Evolutionary conservation across 1,140 invertebrate species (phyloP), one percentile per base, ranked within the genome.

Genomic region (Calephelis nemesis): DNA sequence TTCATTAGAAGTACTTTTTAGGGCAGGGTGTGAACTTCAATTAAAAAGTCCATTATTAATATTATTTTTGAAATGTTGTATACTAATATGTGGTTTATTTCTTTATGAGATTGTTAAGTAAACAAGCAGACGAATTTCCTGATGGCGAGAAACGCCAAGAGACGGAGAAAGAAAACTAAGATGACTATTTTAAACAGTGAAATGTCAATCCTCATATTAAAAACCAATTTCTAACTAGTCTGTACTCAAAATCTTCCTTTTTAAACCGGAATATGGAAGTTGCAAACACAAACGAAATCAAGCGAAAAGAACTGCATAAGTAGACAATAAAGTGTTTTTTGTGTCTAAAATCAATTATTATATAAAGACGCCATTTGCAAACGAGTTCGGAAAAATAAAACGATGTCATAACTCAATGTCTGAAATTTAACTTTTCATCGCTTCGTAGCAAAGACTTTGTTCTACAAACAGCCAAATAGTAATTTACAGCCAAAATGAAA

Each of bases 41-140:
- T 60, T 60, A 60, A 60, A 60, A 60, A 30, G 30, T 10, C 30
- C 54, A 39, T 60, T 60, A 60, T 60, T 40, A 40, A 60, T 39
- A 60, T 60, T 60, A 39, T 40, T 60, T 11, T 39, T 60, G n/a
- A 60, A 60, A 19, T 60, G 13, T 7, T 60, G 42, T 45, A 5
- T 45, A 45, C 6, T 45, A 5, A 7, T 45, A 30, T 0, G 30
- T 7, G 8, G 7, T 7, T 45, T 45, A 45, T 45, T 9, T 6
- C 42, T 45, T 6, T 6, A 7, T 60, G 7, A 58, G 10, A 39
- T 11, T 58, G 19, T 10, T 40, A n/a, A 12, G 39, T 60, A n/a
- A 42, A 10, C 7, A 8, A 54, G 15, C 10, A n/a, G 30, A 40
- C 30, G 6, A 19, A 58, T 39, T 58, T 30, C 39, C 19, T 30